Conservation (phyloP, 2,797 vertebrate genomes). For the Discoglossus pictus region DNA sequence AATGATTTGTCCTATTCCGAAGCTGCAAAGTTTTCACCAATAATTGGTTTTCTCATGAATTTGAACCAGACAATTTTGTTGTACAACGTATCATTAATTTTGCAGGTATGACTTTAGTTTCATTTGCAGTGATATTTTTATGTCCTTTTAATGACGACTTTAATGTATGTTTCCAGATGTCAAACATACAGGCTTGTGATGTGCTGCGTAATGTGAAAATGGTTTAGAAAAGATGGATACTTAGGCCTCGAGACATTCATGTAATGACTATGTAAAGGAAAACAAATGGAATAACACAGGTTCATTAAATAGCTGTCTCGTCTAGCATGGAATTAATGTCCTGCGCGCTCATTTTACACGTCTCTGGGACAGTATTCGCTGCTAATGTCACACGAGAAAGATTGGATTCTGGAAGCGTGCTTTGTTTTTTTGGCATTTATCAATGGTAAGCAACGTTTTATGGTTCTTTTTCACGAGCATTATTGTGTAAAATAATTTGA, state of each 20-base stretch:
- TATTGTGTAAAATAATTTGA: too few relatives aligned
- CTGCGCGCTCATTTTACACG: background rate
- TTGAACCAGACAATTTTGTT: too few relatives aligned
- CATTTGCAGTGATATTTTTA: background rate
- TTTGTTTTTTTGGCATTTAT: too few relatives aligned
- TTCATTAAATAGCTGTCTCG: conserved; percentile 1
- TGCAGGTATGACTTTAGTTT: background rate
- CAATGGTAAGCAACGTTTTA: too few relatives aligned
- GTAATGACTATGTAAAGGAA: background rate
- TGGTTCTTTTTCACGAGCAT: too few relatives aligned
- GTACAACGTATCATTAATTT: background rate
- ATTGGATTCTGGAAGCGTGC: too few relatives aligned
- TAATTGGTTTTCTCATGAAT: too few relatives aligned
- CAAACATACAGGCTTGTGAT: background rate
- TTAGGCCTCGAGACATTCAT: background rate
- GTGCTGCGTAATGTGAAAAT: background rate
- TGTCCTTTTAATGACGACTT: conserved; percentile 4
- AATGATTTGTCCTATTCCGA: too few relatives aligned
- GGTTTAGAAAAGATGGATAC: conserved; percentile 9
- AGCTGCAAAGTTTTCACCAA: too few relatives aligned
- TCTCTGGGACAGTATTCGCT: too few relatives aligned
- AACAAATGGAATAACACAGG: background rate
- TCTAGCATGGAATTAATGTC: background rate
- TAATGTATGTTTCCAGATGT: conserved; percentile 1
- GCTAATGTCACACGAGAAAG: too few relatives aligned